phyloP scores from a whole-genome alignment of 2,888 invertebrate species.

The Lasioglossum zephyrum region DNA sequence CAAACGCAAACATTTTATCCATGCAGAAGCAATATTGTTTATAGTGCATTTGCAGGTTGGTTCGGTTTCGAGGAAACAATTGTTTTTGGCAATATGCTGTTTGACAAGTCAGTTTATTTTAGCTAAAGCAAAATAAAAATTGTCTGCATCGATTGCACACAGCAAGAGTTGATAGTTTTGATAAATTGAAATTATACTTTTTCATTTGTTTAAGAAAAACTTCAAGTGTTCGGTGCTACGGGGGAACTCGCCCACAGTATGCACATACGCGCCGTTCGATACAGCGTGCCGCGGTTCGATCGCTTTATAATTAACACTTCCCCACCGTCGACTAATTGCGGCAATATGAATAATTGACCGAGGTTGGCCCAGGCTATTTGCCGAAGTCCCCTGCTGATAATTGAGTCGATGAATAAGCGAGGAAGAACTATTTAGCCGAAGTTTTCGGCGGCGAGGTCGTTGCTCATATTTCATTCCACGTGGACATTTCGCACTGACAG shows the following conservation, averaged over 20 bases:
- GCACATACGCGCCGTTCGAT: background rate
- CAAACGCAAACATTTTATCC: background rate
- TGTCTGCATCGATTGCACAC: too few relatives aligned
- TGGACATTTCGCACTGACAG: slow-evolving; percentile 48
- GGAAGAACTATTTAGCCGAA: slow-evolving; percentile 39
- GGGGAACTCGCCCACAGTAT: accelerated
- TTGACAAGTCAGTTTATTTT: background rate
- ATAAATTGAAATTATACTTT: background rate
- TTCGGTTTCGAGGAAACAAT: background rate
- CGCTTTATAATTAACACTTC: background rate
- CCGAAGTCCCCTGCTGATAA: background rate
- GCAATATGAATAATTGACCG: background rate
- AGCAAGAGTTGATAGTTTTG: too few relatives aligned
- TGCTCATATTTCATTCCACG: slow-evolving; percentile 55
- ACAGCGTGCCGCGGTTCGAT: background rate
- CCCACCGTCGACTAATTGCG: slow-evolving; percentile 6
- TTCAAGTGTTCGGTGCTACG: background rate
- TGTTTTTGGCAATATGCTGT: background rate
- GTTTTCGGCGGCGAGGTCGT: slow-evolving; percentile 29
- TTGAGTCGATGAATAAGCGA: slow-evolving; percentile 48
- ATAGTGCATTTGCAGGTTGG: background rate
- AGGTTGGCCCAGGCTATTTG: slow-evolving; percentile 6
- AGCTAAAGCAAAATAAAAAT: background rate
- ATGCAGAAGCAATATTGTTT: background rate
- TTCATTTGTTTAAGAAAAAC: background rate